Evolutionary conservation across 2,113 vertebrate genomes (phyloP), one percentile per base, ranked within the genome.

Genomic region (Saccopteryx leptura): DNA sequence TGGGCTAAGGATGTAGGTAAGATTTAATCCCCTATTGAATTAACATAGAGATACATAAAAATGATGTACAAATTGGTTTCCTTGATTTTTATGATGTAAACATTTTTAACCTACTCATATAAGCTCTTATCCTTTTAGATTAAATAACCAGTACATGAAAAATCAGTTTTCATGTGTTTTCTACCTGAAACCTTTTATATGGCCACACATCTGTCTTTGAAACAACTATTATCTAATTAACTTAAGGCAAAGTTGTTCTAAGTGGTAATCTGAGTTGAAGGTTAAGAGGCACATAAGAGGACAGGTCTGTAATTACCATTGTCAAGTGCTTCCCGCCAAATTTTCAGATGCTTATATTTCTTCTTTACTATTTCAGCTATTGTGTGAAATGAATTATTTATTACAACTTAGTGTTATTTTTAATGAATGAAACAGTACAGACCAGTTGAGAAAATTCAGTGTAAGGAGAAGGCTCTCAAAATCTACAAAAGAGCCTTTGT

Each of bases 1-100:
- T 13, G 52, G 66, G 31, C 52, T 79, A 48, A 93, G 17, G 56
- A 17, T 74, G 2, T 46, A n/a, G 31, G 50, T 90, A 58, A 90
- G 39, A 74, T 90, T 86, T 74, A 71, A 68, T 52, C 54, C 9
- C 74, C 31, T 81, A 31, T 33, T 86, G 15, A 90, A 28, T 66
- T 80, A 66, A 80, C 23, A 50, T 18, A 78, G 46, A 52, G 31
- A 85, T 60, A 50, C 33, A 66, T 87, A 74, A 66, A 94, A 66
- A 60, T 89, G 50, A 89, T 33, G 4, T 58, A 58, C 87, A 13
- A 82, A 61, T 92, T 88, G 24, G 14, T 75, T 58, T 60, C n/a
- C 17, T 74, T 60, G 39, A 85, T 66, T 93, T 82, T 85, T 93
- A 46, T 85, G 7, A 66, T 74, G 21, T 79, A 93, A 63, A 72